Percentiles rank a stretch among this genome's conserved stretches.
These are phyloP conservation scores for Balanococcus diminutus DNA, from an alignment of 2,888 invertebrate genomes.

Conservation along the genomic window DNA sequence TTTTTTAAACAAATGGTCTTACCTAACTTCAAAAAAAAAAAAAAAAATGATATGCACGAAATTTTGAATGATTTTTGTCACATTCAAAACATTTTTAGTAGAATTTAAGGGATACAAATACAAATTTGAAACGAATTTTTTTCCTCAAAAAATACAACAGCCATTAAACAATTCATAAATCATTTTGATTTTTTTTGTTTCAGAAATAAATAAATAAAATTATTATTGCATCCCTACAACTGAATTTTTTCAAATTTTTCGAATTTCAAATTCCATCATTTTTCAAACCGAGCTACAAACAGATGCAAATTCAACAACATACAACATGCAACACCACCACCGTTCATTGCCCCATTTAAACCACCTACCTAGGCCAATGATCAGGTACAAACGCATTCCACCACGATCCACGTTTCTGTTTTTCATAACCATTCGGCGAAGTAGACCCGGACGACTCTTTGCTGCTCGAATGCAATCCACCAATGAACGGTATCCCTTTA, in stretches of 20 bases:
- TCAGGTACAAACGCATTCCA: constrained; percentile 88
- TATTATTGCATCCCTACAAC: too few relatives aligned
- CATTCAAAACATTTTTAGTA: too few relatives aligned
- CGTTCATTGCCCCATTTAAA: neutral
- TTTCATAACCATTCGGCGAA: constrained; percentile 64
- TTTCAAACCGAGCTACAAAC: neutral
- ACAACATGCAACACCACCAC: neutral
- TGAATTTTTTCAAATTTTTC: neutral
- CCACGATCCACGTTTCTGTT: constrained; percentile 82
- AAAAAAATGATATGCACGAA: too few relatives aligned
- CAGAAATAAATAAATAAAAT: too few relatives aligned
- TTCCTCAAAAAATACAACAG: too few relatives aligned
- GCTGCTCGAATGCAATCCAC: constrained; percentile 64
- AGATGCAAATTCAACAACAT: neutral
- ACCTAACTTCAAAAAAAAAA: too few relatives aligned
- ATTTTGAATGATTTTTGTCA: too few relatives aligned
- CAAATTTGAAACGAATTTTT: too few relatives aligned
- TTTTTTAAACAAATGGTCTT: too few relatives aligned
- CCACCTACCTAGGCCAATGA: constrained; percentile 57
- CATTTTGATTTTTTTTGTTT: too few relatives aligned
- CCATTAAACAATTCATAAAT: too few relatives aligned
- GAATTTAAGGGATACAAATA: too few relatives aligned
- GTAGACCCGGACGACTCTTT: constrained; percentile 53
- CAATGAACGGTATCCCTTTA: constrained; percentile 62
- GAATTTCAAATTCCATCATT: neutral